Conservation (phyloP, 2,797 vertebrate species). For the Sylvia borin region DNA sequence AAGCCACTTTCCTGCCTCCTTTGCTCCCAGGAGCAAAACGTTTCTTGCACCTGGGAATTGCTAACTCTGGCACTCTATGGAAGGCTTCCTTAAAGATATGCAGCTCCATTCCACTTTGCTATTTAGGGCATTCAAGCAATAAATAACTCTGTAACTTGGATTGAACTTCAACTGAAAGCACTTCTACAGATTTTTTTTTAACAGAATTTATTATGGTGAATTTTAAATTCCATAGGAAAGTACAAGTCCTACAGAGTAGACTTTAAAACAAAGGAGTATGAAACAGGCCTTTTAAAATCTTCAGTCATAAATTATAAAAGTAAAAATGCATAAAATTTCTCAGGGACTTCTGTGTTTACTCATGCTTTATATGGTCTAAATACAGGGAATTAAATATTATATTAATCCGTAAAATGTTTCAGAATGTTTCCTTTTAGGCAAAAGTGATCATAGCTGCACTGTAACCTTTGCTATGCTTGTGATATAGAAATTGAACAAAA, state of each 20-base stretch:
- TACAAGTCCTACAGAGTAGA: background rate
- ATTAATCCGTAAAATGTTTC: background rate
- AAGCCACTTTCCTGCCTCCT: background rate
- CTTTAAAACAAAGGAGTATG: background rate
- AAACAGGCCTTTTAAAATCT: background rate
- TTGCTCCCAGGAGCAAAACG: background rate
- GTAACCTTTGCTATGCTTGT: background rate
- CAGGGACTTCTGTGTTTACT: background rate
- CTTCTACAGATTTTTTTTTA: background rate
- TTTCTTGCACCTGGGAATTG: background rate
- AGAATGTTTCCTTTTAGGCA: background rate
- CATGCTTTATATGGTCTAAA: background rate
- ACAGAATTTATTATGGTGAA: background rate
- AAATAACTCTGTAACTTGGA: background rate
- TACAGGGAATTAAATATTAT: background rate
- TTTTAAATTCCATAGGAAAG: background rate
- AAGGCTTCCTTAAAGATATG: background rate
- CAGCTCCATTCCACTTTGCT: background rate
- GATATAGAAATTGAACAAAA: background rate
- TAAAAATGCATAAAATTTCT: background rate
- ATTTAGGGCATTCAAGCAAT: background rate
- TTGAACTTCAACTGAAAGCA: background rate
- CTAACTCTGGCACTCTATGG: rapidly evolving
- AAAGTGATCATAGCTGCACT: background rate
- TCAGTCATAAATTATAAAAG: background rate